Conservation (phyloP, 1,140 invertebrate genomes). For the Caerostris darwini region DNA sequence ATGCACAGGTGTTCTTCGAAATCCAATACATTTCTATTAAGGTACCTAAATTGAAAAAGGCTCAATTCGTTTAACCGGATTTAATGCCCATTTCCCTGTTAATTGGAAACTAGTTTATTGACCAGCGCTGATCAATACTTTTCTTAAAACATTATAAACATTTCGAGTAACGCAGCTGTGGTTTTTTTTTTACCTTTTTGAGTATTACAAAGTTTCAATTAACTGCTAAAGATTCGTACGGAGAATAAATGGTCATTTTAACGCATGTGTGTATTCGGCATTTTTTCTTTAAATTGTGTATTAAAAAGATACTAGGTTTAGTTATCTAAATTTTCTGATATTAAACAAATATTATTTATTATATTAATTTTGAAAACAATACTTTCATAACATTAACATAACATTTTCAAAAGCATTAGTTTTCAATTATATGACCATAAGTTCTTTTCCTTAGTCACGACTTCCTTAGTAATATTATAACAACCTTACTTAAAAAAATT, state of each 20-base stretch:
- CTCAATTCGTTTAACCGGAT: neutral
- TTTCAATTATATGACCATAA: too few species aligned
- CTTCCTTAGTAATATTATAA: too few species aligned
- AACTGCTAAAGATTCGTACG: neutral
- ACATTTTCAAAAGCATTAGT: too few species aligned
- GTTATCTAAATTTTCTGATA: too few species aligned
- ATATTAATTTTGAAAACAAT: too few species aligned
- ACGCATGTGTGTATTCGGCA: too few species aligned
- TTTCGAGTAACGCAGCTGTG: neutral
- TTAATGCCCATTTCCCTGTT: conserved; percentile 22
- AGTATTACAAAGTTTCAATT: neutral
- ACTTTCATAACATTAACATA: too few species aligned
- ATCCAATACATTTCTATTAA: conserved; percentile 37
- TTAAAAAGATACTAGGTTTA: too few species aligned
- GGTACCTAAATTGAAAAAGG: neutral
- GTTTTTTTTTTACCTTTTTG: neutral
- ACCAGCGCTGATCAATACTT: neutral
- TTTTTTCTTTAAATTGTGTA: too few species aligned
- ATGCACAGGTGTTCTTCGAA: conserved; percentile 37
- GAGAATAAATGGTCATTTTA: neutral
- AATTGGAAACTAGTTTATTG: conserved; percentile 32
- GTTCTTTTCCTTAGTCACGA: too few species aligned
- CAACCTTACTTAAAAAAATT: too few species aligned
- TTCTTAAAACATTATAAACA: neutral
- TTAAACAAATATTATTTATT: too few species aligned